phyloP scores from a whole-genome alignment of 2,888 invertebrate genomes.

The Tetanocera ferruginea region DNA sequence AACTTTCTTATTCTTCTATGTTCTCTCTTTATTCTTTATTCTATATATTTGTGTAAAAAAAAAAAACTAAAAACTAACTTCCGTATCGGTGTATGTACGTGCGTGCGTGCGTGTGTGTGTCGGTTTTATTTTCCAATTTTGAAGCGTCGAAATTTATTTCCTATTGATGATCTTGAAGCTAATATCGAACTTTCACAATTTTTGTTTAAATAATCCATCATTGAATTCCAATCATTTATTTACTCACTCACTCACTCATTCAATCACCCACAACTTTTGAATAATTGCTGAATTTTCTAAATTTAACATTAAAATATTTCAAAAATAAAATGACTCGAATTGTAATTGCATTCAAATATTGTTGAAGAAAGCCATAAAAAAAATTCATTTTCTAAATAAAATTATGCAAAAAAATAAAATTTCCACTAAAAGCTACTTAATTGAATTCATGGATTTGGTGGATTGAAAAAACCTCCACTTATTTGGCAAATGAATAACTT shows the following conservation, averaged over 20 bases:
- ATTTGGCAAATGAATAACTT: no score
- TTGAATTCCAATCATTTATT: not conserved
- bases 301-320: slow-evolving; percentile 18
- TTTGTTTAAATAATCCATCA: slow-evolving; percentile 49
- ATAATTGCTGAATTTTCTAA: slow-evolving; percentile 5
- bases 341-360: slow-evolving; percentile 22
- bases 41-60: slow-evolving; percentile 17
- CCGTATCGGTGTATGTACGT: not conserved
- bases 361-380: not conserved
- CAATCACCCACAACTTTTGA: not conserved
- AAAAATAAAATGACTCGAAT: slow-evolving; percentile 28
- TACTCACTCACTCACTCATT: no score
- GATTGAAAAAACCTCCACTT: no score
- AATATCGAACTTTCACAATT: slow-evolving; percentile 51
- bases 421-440: no score
- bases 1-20: slow-evolving; percentile 17
- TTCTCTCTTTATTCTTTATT: slow-evolving; percentile 5
- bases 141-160: slow-evolving; percentile 52
- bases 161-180: slow-evolving; percentile 44
- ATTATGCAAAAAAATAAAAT: not conserved
- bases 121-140: not conserved
- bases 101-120: not conserved
- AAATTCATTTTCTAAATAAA: slow-evolving; percentile 11
- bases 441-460: no score
- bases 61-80: slow-evolving; percentile 28